Evolutionary conservation across 2,797 vertebrate genomes (phyloP), one percentile per base, ranked within the genome.

Genomic region (Notoglanidium macrostoma): DNA sequence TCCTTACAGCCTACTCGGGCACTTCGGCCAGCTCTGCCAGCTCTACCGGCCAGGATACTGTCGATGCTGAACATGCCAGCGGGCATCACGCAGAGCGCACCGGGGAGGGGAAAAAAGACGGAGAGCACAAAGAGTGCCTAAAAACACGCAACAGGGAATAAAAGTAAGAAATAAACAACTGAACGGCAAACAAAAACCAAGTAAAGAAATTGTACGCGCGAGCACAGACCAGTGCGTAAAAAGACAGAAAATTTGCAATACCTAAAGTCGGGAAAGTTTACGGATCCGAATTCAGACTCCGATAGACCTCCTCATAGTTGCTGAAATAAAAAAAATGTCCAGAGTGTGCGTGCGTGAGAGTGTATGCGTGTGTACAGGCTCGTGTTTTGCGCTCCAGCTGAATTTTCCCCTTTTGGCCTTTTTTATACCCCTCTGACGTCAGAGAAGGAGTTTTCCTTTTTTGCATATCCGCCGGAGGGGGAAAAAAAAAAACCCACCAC

Each of bases 1-100:
- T 98, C 98, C 94, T 99, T 99, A 92, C 97, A 97, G 95, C 96
- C 77, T 86, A n/a, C 74, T n/a, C 85, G 76, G 1, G 74, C 49
- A 12, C 85, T 55, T 44, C 85, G 76, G 85, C 85, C 85, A 78
- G 85, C 49, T 67, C 85, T 55, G 61, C 85, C 97, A 93, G 98
- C 97, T 94, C 98, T 95, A 81, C 96, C 97, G 92, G 98, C 98
- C 94, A 99, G 95, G 94, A 99, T 99, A 92, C 97, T 98, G 96
- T 99, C 98, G 93, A 99, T 99, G 95, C 97, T 99, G 95, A 99
- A 99, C 98, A 99, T 98, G 94, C 97, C 97, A 92, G 97, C 97
- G 93, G 97, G 98, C 98, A 99, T 99, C 95, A 95, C 97, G 86
- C 23, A 46, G 73, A 76, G n/a, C 21, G 78, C 40, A 85, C 19